A percentile compares a stretch with the other conserved stretches of the same genome.
Evolutionary conservation across 37 sponge, comb jelly and placozoan species (phyloP).

Genomic region (Petrosia ficiformis): DNA sequence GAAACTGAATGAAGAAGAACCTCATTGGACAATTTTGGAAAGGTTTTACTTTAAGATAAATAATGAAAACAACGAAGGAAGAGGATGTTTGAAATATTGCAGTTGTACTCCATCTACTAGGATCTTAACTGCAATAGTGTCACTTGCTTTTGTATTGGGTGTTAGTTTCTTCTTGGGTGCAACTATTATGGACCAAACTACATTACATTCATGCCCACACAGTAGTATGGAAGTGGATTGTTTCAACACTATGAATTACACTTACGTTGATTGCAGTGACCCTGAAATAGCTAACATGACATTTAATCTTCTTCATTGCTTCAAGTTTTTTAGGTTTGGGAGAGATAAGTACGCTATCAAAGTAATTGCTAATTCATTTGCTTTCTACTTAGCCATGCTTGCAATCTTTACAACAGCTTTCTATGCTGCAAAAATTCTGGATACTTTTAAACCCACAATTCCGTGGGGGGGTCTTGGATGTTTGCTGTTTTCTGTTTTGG

Average conservation of each 20-base stretch:
- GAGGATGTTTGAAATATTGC: not conserved
- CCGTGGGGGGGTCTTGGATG: too few species aligned
- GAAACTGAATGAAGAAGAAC: not conserved
- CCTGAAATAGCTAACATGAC: not conserved
- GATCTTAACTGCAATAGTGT: conserved; percentile 16
- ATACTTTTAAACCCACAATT: conserved; percentile 20
- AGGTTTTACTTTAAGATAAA: conserved; percentile 11
- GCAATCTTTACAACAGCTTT: conserved; percentile 24
- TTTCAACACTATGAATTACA: conserved; percentile 20
- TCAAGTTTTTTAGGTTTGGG: conserved; percentile 50
- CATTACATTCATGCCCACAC: not conserved
- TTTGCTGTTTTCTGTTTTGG: too few species aligned
- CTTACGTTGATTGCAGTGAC: conserved; percentile 31
- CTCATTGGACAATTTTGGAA: conserved; percentile 23
- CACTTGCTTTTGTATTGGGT: conserved; percentile 1
- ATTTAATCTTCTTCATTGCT: conserved; percentile 34
- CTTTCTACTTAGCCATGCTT: conserved; percentile 40
- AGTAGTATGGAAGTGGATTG: conserved; percentile 7
- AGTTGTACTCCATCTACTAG: conserved; percentile 17
- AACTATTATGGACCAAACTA: conserved; percentile 24
- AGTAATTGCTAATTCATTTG: conserved; percentile 31
- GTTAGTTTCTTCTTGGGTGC: conserved; percentile 35
- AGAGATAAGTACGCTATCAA: conserved; percentile 37
- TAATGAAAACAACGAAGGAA: not conserved
- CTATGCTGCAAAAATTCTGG: conserved; percentile 26